Conservation (phyloP, 2,113 vertebrate genomes). For the Empidonax alnorum region DNA sequence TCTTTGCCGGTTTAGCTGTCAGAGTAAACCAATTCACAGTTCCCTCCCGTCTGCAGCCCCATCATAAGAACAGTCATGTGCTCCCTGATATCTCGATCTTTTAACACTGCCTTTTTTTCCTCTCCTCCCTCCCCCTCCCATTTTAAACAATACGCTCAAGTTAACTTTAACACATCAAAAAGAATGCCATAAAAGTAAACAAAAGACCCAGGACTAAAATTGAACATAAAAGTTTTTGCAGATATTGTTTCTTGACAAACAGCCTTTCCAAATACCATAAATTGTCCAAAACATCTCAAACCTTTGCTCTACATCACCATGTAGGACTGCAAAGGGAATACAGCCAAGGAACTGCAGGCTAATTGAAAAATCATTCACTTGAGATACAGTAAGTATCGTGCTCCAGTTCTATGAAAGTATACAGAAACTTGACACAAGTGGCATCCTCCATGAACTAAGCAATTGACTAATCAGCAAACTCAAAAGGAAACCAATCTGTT, state of each 20-base stretch:
- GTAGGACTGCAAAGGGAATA: conserved; percentile 70
- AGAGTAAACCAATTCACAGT: conserved; percentile 57
- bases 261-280: conserved; percentile 73
- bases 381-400: conserved; percentile 62
- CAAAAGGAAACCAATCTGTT: conserved; percentile 62
- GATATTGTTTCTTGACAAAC: conserved; percentile 82
- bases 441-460: conserved; percentile 53
- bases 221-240: conserved; percentile 75
- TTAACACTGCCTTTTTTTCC: not conserved
- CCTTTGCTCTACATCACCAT: conserved; percentile 78
- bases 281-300: conserved; percentile 80
- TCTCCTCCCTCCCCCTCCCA: not conserved
- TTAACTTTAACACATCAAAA: conserved; percentile 58
- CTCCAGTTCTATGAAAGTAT: conserved; percentile 64
- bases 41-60: conserved; percentile 6
- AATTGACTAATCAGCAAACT: conserved; percentile 73
- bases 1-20: conserved; percentile 51
- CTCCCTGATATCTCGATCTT: not conserved
- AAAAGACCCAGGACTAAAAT: conserved; percentile 69
- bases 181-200: conserved; percentile 71
- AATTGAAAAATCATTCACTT: conserved; percentile 85
- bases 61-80: conserved; percentile 17
- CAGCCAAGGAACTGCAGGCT: conserved; percentile 73
- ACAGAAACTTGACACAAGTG: conserved; percentile 71
- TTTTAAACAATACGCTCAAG: conserved; percentile 56